Percentiles rank a stretch among this genome's conserved stretches.
Conservation (phyloP, 2,888 invertebrate species). For the Eristalis arbustorum region DNA sequence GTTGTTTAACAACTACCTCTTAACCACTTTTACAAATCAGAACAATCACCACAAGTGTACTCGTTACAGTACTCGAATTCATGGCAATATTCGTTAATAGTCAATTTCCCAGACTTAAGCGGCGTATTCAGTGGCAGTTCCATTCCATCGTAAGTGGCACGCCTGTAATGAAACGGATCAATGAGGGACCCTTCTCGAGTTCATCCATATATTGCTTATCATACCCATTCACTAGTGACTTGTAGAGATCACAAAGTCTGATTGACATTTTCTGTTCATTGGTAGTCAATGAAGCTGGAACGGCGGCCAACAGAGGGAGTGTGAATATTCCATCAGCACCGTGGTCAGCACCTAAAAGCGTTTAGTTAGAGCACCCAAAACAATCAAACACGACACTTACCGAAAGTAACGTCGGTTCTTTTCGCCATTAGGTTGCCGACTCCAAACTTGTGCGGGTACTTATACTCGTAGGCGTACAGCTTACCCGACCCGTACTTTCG, state of each 20-base stretch:
- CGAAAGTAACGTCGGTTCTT: constrained; percentile 80
- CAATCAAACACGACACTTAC: constrained; percentile 77
- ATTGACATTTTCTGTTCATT: constrained; percentile 2
- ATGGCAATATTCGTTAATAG: constrained; percentile 21
- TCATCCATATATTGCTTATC: neutral
- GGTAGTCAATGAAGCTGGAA: neutral
- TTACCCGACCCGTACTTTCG: constrained; percentile 3
- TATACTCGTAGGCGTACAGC: constrained; percentile 61
- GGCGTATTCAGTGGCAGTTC: constrained; percentile 15
- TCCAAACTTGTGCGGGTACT: constrained; percentile 83
- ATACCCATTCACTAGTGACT: constrained; percentile 20
- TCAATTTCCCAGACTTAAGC: neutral
- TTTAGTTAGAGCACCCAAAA: too few species aligned
- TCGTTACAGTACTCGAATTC: constrained; percentile 14
- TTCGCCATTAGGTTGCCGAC: constrained; percentile 81
- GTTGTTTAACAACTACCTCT: neutral
- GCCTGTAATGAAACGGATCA: neutral
- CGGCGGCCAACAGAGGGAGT: neutral
- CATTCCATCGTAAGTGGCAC: neutral
- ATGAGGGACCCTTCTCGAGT: neutral
- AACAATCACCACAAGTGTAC: constrained; percentile 7
- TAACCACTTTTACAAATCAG: neutral
- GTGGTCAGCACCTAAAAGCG: constrained; percentile 40
- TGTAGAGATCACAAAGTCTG: neutral
- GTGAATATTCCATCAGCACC: constrained; percentile 27